Evolutionary conservation across 2,888 invertebrate genomes (phyloP), one percentile per base, ranked within the genome.

Genomic region (Drosophila seclusa): DNA sequence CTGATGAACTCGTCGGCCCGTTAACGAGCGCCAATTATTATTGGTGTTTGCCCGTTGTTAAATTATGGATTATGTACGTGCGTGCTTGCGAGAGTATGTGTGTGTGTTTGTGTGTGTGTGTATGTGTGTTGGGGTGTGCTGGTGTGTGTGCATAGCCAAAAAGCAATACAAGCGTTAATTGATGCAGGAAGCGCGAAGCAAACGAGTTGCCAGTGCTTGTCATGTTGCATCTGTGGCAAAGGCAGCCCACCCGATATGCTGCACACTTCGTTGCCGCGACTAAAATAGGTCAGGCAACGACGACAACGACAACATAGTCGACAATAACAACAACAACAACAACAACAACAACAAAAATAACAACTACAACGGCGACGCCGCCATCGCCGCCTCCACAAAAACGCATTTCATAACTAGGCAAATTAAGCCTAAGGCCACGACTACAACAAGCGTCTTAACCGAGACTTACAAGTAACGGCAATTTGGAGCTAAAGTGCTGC

Each of bases 361-460:
- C 57, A 54, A 49, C 60, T 48, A 36, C 67, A 27, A 21, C 60
- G 31, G 48, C 50, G 32, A 11, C 58, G 45, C 40, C 68, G 48
- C 42, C 54, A 49, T 36, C 58, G 59, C 70, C 84, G 78, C 84
- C 85, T 80, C 75, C 85, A 73, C 87, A 63, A 82, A 88, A 88
- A 88, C 88, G 88, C 88, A 85, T 85, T 85, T 88, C 83, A 85
- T 85, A 85, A 85, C 83, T 86, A 86, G 73, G 72, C 79, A 89
- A 90, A 89, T 89, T 90, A 90, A 86, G 90, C 88, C 87, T 78
- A 78, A 85, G 88, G 79, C 83, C 69, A 68, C 65, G 53, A 76
- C 71, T 58, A 71, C 82, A 75, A 75, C 82, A 81, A 81, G 70
- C 81, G 78, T 71, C 83, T 84, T 75, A 85, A 61, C 68, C 48